These are phyloP conservation scores for Sycophila texana DNA, from an alignment of 2,888 invertebrate genomes.

Conservation along the genomic window DNA sequence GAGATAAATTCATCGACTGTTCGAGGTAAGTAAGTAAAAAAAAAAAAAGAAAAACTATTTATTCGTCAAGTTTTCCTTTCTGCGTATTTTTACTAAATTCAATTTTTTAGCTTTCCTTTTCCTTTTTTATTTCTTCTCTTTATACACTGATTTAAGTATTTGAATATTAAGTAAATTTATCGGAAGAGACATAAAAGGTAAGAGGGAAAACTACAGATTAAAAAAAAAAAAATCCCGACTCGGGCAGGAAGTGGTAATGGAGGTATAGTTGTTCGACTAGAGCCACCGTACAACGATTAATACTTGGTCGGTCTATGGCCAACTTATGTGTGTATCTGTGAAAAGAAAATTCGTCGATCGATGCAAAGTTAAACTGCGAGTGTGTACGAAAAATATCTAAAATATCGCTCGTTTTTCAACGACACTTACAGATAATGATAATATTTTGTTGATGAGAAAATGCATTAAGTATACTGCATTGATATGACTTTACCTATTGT, in stretches of 20 bases:
- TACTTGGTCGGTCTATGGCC: conserved; percentile 65
- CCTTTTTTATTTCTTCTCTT: not conserved
- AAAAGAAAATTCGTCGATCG: conserved; percentile 35
- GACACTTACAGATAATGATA: not conserved
- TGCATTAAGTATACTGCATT: conserved; percentile 21
- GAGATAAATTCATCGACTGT: not conserved
- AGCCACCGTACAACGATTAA: conserved; percentile 71
- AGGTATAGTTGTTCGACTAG: conserved; percentile 74
- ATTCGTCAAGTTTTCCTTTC: conserved; percentile 11
- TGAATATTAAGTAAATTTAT: conserved; percentile 64
- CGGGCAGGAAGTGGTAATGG: conserved; percentile 61
- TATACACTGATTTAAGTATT: conserved; percentile 59
- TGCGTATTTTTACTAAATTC: conserved; percentile 21
- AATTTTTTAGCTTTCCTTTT: conserved; percentile 21
- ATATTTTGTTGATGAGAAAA: not conserved
- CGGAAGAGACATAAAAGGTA: conserved; percentile 10
- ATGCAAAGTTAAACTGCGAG: conserved; percentile 36
- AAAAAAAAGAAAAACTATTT: conserved; percentile 5
- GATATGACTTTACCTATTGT: conserved; percentile 32
- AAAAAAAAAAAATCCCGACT: conserved; percentile 21
- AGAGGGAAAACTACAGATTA: not conserved
- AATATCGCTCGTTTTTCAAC: not conserved
- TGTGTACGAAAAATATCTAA: conserved; percentile 12
- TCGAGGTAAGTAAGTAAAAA: not conserved
- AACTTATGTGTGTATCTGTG: conserved; percentile 54